A percentile compares a stretch with the other conserved stretches of the same genome.
phyloP scores from a whole-genome alignment of 1,140 invertebrate genomes.

The Procambarus clarkii region DNA sequence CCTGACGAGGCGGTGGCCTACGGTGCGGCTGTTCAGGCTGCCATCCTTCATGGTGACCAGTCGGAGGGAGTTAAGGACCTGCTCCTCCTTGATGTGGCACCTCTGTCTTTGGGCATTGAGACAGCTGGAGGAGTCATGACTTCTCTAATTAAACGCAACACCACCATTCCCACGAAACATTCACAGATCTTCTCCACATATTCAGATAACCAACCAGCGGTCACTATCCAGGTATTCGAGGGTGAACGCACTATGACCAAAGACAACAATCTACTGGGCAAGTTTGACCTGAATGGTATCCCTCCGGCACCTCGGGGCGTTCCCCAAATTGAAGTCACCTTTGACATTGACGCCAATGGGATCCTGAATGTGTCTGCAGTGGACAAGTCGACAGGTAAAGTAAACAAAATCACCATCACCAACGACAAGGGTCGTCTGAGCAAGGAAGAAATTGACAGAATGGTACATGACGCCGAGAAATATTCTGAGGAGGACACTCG shows the following conservation, averaged over 20 bases:
- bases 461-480: constrained; percentile 72
- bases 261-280: constrained; percentile 28
- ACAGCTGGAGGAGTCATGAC: constrained; percentile 62
- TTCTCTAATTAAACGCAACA: constrained; percentile 24
- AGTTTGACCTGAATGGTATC: constrained; percentile 22
- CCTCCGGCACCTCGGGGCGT: constrained; percentile 19
- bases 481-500: constrained; percentile 73
- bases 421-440: constrained; percentile 78
- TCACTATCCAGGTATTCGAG: constrained; percentile 28
- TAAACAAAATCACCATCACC: constrained; percentile 74
- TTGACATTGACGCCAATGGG: constrained; percentile 19
- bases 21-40: constrained; percentile 19
- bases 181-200: constrained; percentile 77
- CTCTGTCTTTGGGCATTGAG: constrained; percentile 22
- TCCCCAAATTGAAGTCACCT: constrained; percentile 78
- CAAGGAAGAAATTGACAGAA: constrained; percentile 80
- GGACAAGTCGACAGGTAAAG: constrained; percentile 33
- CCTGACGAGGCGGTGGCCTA: constrained; percentile 28
- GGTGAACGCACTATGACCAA: constrained; percentile 20
- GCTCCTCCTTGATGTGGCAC: constrained; percentile 23
- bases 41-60: constrained; percentile 22
- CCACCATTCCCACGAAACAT: constrained; percentile 17
- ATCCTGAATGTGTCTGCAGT: constrained; percentile 30
- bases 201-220: constrained; percentile 26
- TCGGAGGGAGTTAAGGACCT: constrained; percentile 11